A percentile compares a stretch with the other conserved stretches of the same genome.
Conservation (phyloP, 2,113 vertebrate genomes). For the Opisthocomus hoazin region DNA sequence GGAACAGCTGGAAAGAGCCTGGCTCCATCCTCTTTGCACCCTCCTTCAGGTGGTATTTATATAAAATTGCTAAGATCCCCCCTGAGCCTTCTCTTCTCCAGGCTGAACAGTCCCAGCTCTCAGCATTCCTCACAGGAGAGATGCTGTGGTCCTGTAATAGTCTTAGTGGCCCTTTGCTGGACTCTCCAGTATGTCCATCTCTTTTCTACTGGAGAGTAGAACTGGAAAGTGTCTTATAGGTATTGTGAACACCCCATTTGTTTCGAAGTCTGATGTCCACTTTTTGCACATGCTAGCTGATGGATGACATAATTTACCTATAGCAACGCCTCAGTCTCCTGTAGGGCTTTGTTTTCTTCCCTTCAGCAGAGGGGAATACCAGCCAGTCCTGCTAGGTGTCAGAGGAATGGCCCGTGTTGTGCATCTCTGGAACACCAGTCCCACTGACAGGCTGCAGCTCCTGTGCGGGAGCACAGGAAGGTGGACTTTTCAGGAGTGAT, state of each 20-base stretch:
- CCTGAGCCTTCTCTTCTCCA: background rate
- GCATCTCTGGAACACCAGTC: background rate
- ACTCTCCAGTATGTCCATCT: background rate
- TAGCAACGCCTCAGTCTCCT: background rate
- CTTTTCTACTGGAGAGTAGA: background rate
- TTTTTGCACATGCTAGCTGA: background rate
- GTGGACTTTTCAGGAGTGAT: background rate
- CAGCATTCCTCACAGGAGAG: background rate
- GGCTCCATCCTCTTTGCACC: accelerated
- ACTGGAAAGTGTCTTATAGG: background rate
- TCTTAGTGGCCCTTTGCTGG: background rate
- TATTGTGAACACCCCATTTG: background rate
- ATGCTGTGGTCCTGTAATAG: background rate
- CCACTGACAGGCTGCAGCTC: background rate
- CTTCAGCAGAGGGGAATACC: background rate
- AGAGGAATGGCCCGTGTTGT: background rate
- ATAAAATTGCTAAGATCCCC: background rate
- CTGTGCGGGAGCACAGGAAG: background rate
- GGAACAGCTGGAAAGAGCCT: background rate
- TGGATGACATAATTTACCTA: background rate
- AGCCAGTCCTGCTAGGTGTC: background rate
- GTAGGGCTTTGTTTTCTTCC: background rate
- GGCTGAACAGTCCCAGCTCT: background rate
- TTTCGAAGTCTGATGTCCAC: background rate
- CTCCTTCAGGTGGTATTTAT: background rate